Conservation (phyloP, 2,797 vertebrate species). For the Cirrhinus molitorella region DNA sequence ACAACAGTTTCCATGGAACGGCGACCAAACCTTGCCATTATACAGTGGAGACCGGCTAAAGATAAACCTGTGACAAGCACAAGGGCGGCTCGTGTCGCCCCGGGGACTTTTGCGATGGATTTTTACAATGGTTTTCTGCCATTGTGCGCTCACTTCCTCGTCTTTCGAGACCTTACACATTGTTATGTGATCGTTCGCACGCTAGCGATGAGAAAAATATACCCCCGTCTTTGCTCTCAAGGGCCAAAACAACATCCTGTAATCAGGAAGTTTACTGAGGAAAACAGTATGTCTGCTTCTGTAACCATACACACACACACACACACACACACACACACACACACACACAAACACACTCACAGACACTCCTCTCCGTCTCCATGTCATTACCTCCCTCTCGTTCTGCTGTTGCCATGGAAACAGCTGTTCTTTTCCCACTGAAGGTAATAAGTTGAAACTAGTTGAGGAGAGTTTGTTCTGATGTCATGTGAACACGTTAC, state of each 20-base stretch:
- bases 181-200: background rate
- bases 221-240: conserved; percentile 33
- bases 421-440: conserved; percentile 76
- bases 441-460: conserved; percentile 75
- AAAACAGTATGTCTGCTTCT: conserved; percentile 42
- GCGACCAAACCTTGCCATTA: conserved; percentile 61
- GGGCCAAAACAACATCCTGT: conserved; percentile 40
- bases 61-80: conserved; percentile 63
- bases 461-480: conserved; percentile 72
- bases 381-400: conserved; percentile 69
- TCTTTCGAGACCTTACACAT: conserved; percentile 17
- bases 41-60: conserved; percentile 61
- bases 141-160: background rate
- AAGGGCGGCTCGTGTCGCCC: conserved; percentile 28
- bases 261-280: conserved; percentile 52
- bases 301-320: conserved; percentile 40
- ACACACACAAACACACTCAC: conserved; percentile 46
- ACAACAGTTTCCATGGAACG: conserved; percentile 70
- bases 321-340: conserved; percentile 50
- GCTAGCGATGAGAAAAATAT: conserved; percentile 18
- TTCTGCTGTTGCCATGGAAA: conserved; percentile 83
- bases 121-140: background rate
- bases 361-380: conserved; percentile 58
- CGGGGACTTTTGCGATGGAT: background rate
- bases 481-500: conserved; percentile 72